Evolutionary conservation across 1,140 invertebrate genomes (phyloP), one percentile per base, ranked within the genome.

Genomic region (Hyles euphorbiae): DNA sequence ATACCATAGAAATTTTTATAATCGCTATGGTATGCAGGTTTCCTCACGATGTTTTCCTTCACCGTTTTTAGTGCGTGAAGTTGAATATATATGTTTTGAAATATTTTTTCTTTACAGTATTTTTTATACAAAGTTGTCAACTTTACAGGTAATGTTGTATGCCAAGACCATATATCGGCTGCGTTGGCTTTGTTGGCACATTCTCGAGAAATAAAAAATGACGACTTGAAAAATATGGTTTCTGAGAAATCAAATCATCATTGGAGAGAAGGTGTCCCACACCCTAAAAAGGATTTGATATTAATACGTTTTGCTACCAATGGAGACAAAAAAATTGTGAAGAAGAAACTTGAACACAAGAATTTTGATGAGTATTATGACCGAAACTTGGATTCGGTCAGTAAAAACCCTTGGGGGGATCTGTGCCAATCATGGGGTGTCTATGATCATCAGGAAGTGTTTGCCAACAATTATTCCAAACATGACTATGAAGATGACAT

Each of bases 361-460:
- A 90, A 91, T 40, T 91, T 87, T 74, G 78, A 88, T 53, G 70
- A 83, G 44, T 83, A 86, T 65, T 78, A 83, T 64, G 83, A 87
- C 52, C 67, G 82, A n/a, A 76, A 62, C 56, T 65, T 84, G 55
- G 74, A 79, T 53, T 77, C 72, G 54, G 61, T 67, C 33, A 70
- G 64, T 8, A 93, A 93, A 78, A 95, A 95, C 89, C 94, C 94
- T 1, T 95, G 94, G 93, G 93, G 93, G 49, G 90, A 91, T 56
- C 88, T 95, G 47, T 93, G 93, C 44, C 89, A 91, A 66, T 91
- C 90, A 60, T 94, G 94, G 93, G 92, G 93, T 40, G 76, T 91
- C 32, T 91, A 93, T 81, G 92, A 93, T 61, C 83, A 90, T 40
- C 90, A 91, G 78, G 89, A 91, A 69, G 83, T 91, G 57, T 92